Base-by-base conservation (phyloP, 2,888 invertebrate genomes). In the Junonia oenone region DNA sequence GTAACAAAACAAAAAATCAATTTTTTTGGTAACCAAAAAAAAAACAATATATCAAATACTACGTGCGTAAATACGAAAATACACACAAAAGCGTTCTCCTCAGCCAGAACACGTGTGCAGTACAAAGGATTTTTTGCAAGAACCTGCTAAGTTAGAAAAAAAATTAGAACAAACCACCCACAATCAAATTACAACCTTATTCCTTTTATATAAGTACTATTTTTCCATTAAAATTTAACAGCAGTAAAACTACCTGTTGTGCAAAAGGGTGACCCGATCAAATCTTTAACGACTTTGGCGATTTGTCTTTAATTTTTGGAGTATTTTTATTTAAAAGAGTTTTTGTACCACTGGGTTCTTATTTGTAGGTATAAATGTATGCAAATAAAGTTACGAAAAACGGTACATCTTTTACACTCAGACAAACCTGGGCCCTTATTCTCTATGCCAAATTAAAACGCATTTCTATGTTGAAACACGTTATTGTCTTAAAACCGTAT, bases 161-260 rank as follows among this genome's bases (percentile, higher is more conserved):
- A 52, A 45, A 52, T n/a, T 45, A 27, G 37, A 45, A 45, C 52
- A 29, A 37, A 9, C 27, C 13, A 43, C 0, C 2, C n/a, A 8
- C 22, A 43, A 43, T 2, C 6, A 6, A 26, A 43, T 22, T 22
- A 8, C 6, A n/a, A 22, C 43, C 26, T 43, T 43, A 26, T 2
- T 6, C 9, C 2, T 6, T 26, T 8, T 0, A 1, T 1, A 1
- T 26, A 22, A 26, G 26, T 8, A 8, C 2, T 3, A 43, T 29
- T 22, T 14, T 6, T 14, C 8, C 9, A 19, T 2, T n/a, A n/a
- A 22, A 3, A 35, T 8, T n/a, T n/a, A 46, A 35, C 4, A 15
- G 8, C 22, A n/a, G n/a, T n/a, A 53, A 40, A 55, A 38, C 58
- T 62, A 62, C 62, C 62, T 62, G 62, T 60, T 62, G 62, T 60